Percentiles rank a stretch among this genome's conserved stretches.
phyloP scores from a whole-genome alignment of 2,797 vertebrate genomes.

The Arrhamphus sclerolepis region DNA sequence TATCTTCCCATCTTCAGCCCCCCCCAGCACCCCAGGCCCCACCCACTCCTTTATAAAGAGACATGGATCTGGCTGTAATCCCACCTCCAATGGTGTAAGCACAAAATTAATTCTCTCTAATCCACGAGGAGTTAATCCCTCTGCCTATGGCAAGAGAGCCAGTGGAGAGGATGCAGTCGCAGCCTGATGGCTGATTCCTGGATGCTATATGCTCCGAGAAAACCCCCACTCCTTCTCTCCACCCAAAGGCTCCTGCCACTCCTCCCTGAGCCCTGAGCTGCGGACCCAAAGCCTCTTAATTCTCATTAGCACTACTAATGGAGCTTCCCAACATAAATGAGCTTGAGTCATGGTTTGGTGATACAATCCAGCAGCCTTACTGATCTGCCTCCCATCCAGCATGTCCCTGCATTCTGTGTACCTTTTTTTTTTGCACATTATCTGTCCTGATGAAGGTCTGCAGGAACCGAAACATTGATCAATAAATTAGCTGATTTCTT shows the following conservation, averaged over 20 bases:
- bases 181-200: constrained; percentile 68
- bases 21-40: constrained; percentile 34
- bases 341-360: constrained; percentile 73
- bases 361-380: constrained; percentile 47
- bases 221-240: constrained; percentile 22
- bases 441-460: neutral
- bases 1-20: constrained; percentile 61
- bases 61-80: constrained; percentile 82
- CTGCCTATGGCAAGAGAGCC: constrained; percentile 68
- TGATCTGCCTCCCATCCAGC: constrained; percentile 19
- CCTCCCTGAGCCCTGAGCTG: constrained; percentile 56
- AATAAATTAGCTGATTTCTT: too few relatives aligned
- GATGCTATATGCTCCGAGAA: constrained; percentile 42
- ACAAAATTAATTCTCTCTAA: constrained; percentile 86
- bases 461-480: too few relatives aligned
- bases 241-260: constrained; percentile 18
- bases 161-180: constrained; percentile 53
- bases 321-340: constrained; percentile 77
- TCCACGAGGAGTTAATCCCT: constrained; percentile 83
- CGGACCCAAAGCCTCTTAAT: constrained; percentile 80
- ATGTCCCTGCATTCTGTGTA: constrained; percentile 8
- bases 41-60: constrained; percentile 61
- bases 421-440: neutral
- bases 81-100: constrained; percentile 83
- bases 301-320: constrained; percentile 84